Base-by-base conservation (phyloP, 2,888 invertebrate genomes). In the Melieria picta region DNA sequence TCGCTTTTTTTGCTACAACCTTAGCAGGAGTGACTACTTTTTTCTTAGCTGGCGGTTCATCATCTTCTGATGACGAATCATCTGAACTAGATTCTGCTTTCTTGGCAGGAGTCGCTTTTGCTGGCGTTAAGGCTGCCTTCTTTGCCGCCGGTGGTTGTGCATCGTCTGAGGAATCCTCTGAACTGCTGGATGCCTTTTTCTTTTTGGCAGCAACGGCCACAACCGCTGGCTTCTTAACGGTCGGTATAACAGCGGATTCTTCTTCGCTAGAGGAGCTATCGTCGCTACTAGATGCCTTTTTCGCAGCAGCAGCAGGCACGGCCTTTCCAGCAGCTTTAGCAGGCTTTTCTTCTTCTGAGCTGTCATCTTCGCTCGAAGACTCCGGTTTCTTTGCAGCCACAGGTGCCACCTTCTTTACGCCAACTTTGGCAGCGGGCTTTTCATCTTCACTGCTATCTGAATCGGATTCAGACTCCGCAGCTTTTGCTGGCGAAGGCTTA, bases 151-250 rank as follows among this genome's bases (percentile, higher is more conserved):
- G 74, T 72, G 45, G 74, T 73, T 58, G 55, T 73, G 71, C 79
- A 9, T 81, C 81, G 7, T 81, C 80, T 3, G 80, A 79, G 2
- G 80, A 80, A 4, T 87, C 87, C 70, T 77, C 77, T 13, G 87
- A 88, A 56, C 87, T 87, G 57, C 88, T 87, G 2, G 87, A 86
- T 11, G 83, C 84, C 71, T 84, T 79, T 58, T 84, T 82, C 73
- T 82, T 88, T 88, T 66, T 79, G 1, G 76, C 62, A 3, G 79
- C 79, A 1, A 69, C 52, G 1, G 69, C 64, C 16, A 64, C 74
- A 3, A 60, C 55, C 2, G 71, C 72, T 1, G 71, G 46, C 74
- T 77, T 84, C 47, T 84, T 82, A 1, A 81, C 81, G 5, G 75
- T 74, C 4, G 84, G 79, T 42, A 81, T 81, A 3, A 79, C 80